phyloP scores from a whole-genome alignment of 2,797 vertebrate species.

The Setipinna tenuifilis region DNA sequence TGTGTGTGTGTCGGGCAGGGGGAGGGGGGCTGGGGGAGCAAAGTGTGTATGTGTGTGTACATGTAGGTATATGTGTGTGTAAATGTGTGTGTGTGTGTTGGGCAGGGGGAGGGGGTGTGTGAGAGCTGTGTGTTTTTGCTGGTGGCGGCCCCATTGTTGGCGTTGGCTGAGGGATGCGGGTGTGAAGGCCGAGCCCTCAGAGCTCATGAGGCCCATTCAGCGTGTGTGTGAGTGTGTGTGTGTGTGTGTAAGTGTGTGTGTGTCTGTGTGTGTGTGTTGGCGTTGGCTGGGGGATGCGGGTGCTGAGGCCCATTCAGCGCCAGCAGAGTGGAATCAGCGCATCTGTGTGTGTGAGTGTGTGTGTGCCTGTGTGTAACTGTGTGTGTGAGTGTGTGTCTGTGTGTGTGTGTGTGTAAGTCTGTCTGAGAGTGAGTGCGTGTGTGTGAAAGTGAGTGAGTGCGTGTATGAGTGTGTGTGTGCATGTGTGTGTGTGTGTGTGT shows the following conservation, averaged over 20 bases:
- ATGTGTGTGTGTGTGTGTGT: too few relatives aligned
- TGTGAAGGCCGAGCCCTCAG: conserved; percentile 31
- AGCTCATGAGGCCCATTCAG: conserved; percentile 16
- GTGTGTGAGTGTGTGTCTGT: too few relatives aligned
- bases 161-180: conserved; percentile 35
- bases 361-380: too few relatives aligned
- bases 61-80: neutral
- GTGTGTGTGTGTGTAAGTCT: too few relatives aligned
- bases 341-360: too few relatives aligned
- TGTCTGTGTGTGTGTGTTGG: too few relatives aligned
- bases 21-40: neutral
- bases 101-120: neutral
- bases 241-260: too few relatives aligned
- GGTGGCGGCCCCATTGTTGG: conserved; percentile 37
- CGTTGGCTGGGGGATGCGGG: conserved; percentile 35
- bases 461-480: too few relatives aligned
- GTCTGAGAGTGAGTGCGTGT: too few relatives aligned
- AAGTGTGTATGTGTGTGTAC: too few relatives aligned
- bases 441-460: too few relatives aligned
- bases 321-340: conserved; percentile 47
- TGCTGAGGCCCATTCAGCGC: conserved; percentile 36
- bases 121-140: conserved; percentile 40
- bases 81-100: neutral
- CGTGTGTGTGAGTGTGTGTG: too few relatives aligned
- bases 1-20: neutral